phyloP scores from a whole-genome alignment of 2,797 vertebrate species.

The Carcharodon carcharias region DNA sequence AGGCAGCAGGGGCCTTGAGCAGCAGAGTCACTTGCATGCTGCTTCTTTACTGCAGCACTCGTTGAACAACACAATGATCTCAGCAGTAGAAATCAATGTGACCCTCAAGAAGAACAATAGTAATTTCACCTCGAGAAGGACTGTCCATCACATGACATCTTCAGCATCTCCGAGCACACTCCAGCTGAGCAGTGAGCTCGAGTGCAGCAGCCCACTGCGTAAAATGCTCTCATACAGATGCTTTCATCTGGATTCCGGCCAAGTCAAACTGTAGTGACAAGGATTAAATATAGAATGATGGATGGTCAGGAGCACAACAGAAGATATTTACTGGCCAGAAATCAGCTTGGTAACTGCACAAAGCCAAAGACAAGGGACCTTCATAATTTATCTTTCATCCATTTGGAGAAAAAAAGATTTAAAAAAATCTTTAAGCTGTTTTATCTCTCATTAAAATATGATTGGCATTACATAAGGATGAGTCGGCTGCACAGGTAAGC shows the following conservation, averaged over 20 bases:
- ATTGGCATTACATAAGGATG: background rate
- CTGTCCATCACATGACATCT: constrained; percentile 37
- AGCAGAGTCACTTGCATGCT: constrained; percentile 18
- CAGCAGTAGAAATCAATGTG: constrained; percentile 34
- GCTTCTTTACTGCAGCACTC: constrained; percentile 29
- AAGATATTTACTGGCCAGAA: background rate
- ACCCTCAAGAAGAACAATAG: constrained; percentile 31
- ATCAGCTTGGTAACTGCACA: background rate
- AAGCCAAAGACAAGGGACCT: background rate
- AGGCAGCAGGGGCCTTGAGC: constrained; percentile 50
- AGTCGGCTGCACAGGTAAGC: background rate
- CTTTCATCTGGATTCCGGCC: constrained; percentile 34
- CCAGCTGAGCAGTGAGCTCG: constrained; percentile 25
- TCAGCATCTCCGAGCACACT: background rate
- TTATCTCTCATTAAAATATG: constrained; percentile 1
- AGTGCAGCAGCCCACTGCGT: constrained; percentile 33
- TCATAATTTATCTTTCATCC: background rate
- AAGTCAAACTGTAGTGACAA: constrained; percentile 35
- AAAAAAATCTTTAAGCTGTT: background rate
- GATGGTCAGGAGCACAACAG: constrained; percentile 20
- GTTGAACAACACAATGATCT: background rate
- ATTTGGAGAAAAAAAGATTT: background rate
- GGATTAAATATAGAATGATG: constrained; percentile 37
- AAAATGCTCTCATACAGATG: constrained; percentile 34
- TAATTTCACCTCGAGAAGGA: constrained; percentile 34